Evolutionary conservation across 2,797 vertebrate species (phyloP), one percentile per base, ranked within the genome.

Genomic region (Steatocranus sp.): DNA sequence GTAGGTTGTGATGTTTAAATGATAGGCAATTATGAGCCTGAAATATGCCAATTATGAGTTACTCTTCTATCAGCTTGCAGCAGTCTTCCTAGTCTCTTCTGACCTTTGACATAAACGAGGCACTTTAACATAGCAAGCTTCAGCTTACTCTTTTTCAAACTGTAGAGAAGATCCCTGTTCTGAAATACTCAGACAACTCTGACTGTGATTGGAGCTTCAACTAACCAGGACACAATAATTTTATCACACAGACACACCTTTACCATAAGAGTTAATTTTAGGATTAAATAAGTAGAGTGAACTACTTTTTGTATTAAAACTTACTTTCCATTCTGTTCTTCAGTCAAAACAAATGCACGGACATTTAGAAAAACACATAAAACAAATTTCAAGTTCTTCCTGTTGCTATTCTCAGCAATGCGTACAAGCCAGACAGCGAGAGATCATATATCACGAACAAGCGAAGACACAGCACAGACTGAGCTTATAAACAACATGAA

Each of bases 381-480:
- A 46, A 70, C 38, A 27, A 43, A 27, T 46, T 46, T 70, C 41
- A n/a, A 48, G 68, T 30, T 48, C 68, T 73, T 73, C 23, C 25
- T 73, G 41, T 73, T 73, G 41, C 25, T 48, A n/a, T 48, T 73
- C 25, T 48, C 15, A 73, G 43, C 17, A 73, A 48, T 8, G 11
- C 1, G 1, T 30, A 18, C 27, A 48, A 30, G 43, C 5, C 10
- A 73, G 17, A 30, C 17, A 32, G 25, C 2, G 15, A 70, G 23
- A 70, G 66, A 46, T 70, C 9, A 3, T 46, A 27, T 11, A 27
- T 18, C 20, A 70, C 1, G 15, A 70, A 48, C 11, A 30, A 73
- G 68, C 41, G 32, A 73, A 73, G 43, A 8, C 17, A 46, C 41
- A 68, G 14, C 36, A 73, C 43, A 46, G 68, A 73, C 11, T 12